A percentile compares a stretch with the other conserved stretches of the same genome.
Evolutionary conservation across 2,888 invertebrate species (phyloP).

Genomic region (Liodrosophila aerea): DNA sequence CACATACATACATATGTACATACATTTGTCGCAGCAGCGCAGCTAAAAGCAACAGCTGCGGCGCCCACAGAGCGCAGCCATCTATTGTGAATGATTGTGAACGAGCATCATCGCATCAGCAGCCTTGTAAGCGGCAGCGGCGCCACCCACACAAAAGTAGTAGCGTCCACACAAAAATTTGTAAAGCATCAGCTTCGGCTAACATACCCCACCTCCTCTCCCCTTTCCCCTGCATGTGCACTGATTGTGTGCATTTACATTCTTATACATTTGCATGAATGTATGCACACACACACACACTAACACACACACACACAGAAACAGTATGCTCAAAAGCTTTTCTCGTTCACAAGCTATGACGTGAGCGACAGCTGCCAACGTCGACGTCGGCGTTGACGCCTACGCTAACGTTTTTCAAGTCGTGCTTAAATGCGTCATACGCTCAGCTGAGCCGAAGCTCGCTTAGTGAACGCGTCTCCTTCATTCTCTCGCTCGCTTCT

Average conservation of each 20-base stretch:
- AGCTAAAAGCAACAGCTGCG: constrained; percentile 67
- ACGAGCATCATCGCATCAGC: constrained; percentile 36
- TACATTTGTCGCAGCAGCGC: constrained; percentile 17
- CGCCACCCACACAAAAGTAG: constrained; percentile 68
- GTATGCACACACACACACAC: constrained; percentile 15
- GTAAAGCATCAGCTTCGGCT: constrained; percentile 46
- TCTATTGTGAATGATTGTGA: constrained; percentile 59
- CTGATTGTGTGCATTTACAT: constrained; percentile 32
- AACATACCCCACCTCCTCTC: constrained; percentile 21
- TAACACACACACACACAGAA: constrained; percentile 1
- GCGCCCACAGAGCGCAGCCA: constrained; percentile 26
- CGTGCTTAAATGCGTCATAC: constrained; percentile 59
- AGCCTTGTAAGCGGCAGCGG: constrained; percentile 71
- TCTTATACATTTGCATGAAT: too few species aligned
- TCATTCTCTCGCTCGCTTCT: not conserved
- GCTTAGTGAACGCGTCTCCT: constrained; percentile 12
- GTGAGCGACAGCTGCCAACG: constrained; percentile 49
- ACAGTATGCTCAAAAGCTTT: too few species aligned
- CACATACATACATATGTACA: constrained; percentile 8
- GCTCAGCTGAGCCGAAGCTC: constrained; percentile 60
- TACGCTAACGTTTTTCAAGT: constrained; percentile 46
- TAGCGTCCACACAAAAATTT: constrained; percentile 61
- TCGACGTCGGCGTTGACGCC: constrained; percentile 30
- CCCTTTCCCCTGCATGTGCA: constrained; percentile 24
- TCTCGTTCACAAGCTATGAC: constrained; percentile 35